Evolutionary conservation across 2,888 invertebrate species (phyloP).

Genomic region (Xestobium rufovillosum): DNA sequence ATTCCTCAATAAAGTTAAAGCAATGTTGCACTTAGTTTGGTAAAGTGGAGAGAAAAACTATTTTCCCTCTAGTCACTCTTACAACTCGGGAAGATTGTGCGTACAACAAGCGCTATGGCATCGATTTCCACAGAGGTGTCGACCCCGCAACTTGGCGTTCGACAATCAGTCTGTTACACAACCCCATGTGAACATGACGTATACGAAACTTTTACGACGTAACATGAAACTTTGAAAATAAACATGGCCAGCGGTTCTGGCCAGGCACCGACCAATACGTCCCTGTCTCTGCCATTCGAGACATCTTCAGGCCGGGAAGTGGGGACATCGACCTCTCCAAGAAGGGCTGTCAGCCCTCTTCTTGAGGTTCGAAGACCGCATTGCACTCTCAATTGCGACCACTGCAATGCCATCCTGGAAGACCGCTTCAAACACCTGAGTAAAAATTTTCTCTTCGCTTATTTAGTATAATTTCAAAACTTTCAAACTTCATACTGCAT

Average conservation of each 20-base stretch:
- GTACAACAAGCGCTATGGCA: constrained; percentile 35
- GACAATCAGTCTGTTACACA: constrained; percentile 24
- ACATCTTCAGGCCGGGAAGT: constrained; percentile 39
- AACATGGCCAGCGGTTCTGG: constrained; percentile 26
- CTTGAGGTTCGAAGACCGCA: constrained; percentile 62
- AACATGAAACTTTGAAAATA: constrained; percentile 8
- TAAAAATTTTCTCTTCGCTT: no score
- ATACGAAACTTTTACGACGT: not conserved
- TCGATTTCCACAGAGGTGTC: constrained; percentile 31
- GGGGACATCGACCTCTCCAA: constrained; percentile 50
- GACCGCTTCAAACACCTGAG: constrained; percentile 58
- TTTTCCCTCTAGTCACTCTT: not conserved
- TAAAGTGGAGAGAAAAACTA: no score
- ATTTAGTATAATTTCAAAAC: no score
- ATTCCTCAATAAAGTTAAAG: no score
- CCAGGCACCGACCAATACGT: constrained; percentile 44
- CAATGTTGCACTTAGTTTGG: no score
- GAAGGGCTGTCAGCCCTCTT: constrained; percentile 61
- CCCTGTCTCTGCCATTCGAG: constrained; percentile 51
- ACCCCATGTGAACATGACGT: constrained; percentile 16
- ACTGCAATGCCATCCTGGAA: constrained; percentile 61
- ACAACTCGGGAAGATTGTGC: constrained; percentile 15
- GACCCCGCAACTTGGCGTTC: constrained; percentile 20
- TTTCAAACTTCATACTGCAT: no score
- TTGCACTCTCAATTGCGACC: constrained; percentile 66